These are phyloP conservation scores for Torymus auratus DNA, from an alignment of 2,888 invertebrate genomes.

Conservation along the genomic window DNA sequence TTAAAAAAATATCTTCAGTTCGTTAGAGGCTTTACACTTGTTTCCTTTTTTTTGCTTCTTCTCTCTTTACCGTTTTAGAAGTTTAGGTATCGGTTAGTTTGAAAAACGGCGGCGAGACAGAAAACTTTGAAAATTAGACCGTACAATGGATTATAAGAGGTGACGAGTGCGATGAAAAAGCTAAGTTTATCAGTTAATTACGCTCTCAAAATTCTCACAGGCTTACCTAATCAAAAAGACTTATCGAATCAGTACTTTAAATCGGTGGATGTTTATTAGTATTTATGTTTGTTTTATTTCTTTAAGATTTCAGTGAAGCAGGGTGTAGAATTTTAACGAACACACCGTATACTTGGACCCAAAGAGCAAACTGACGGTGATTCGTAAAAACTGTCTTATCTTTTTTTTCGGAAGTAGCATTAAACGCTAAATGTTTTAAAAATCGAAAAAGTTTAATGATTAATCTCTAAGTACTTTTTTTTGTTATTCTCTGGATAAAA, in stretches of 20 bases:
- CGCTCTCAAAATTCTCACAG: slow-evolving; percentile 46
- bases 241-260: slow-evolving; percentile 43
- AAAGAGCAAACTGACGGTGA: slow-evolving; percentile 52
- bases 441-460: slow-evolving; percentile 20
- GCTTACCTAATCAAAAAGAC: slow-evolving; percentile 42
- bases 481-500: slow-evolving; percentile 41
- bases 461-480: slow-evolving; percentile 17
- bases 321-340: slow-evolving; percentile 28
- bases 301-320: slow-evolving; percentile 19
- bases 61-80: not conserved
- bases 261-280: slow-evolving; percentile 18
- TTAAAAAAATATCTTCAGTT: slow-evolving; percentile 58
- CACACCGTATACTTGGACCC: slow-evolving; percentile 55
- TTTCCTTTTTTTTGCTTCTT: slow-evolving; percentile 5
- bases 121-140: slow-evolving; percentile 47
- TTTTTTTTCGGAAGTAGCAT: not conserved
- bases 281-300: slow-evolving; percentile 14
- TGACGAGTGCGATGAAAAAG: slow-evolving; percentile 55
- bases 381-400: slow-evolving; percentile 29
- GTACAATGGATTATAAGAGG: slow-evolving; percentile 32
- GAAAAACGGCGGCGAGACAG: slow-evolving; percentile 15
- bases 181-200: slow-evolving; percentile 52
- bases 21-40: slow-evolving; percentile 40
- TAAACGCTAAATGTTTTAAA: slow-evolving; percentile 9
- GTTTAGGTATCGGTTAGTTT: slow-evolving; percentile 23